Conservation (phyloP, 1,140 invertebrate species). For the Cherax quadricarinatus region DNA sequence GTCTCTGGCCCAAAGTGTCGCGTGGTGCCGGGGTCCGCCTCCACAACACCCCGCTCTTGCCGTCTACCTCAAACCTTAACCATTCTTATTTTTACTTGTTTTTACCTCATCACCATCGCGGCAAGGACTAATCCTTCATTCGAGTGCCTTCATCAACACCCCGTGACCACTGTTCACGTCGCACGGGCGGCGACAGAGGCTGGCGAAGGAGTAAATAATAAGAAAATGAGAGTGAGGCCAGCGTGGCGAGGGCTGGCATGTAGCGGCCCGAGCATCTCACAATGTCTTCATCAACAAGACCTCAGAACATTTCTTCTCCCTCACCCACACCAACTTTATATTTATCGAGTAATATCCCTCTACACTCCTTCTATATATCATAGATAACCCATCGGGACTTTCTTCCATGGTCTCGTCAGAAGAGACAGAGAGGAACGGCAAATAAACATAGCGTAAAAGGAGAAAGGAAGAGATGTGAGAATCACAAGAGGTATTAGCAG, state of each 20-base stretch:
- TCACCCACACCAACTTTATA: background rate
- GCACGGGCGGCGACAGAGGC: background rate
- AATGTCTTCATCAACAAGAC: conserved; percentile 64
- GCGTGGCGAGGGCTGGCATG: conserved; percentile 27
- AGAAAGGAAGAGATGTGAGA: background rate
- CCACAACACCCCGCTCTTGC: conserved; percentile 12
- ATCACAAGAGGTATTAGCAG: conserved; percentile 23
- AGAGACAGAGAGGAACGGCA: background rate
- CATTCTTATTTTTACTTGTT: background rate
- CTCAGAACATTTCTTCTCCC: conserved; percentile 24
- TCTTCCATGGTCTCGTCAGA: too few species aligned
- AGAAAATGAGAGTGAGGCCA: background rate
- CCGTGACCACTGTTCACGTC: background rate
- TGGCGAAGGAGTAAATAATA: background rate
- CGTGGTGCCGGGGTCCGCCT: conserved; percentile 41
- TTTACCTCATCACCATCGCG: background rate
- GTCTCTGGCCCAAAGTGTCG: conserved; percentile 24
- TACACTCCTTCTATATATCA: background rate
- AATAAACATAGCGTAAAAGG: background rate
- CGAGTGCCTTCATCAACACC: background rate
- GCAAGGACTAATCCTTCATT: background rate
- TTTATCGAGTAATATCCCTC: conserved; percentile 13
- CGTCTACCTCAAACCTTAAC: conserved; percentile 14
- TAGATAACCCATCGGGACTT: background rate
- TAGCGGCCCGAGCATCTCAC: conserved; percentile 25